These are phyloP conservation scores for Zaprionus lachaisei DNA, from an alignment of 1,140 invertebrate genomes.

Conservation along the genomic window DNA sequence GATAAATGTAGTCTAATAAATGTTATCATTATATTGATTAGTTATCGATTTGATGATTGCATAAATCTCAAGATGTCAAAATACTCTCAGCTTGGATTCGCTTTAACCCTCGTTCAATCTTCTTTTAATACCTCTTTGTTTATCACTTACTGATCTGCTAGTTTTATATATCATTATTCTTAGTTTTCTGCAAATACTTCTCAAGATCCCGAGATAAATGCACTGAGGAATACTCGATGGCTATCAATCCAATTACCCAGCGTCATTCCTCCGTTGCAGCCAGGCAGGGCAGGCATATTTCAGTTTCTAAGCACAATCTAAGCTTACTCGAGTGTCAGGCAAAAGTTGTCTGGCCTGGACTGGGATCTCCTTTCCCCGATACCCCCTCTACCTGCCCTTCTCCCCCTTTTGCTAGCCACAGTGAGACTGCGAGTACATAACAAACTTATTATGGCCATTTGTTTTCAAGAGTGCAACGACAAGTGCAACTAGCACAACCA, in stretches of 20 bases:
- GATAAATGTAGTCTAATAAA: no score
- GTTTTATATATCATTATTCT: background rate
- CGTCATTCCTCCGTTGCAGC: background rate
- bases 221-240: background rate
- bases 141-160: background rate
- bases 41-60: background rate
- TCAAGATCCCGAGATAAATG: background rate
- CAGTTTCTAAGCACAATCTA: background rate
- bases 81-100: background rate
- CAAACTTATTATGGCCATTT: constrained; percentile 76
- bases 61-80: background rate
- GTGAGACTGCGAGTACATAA: constrained; percentile 49
- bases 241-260: constrained; percentile 2
- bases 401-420: background rate
- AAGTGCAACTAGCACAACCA: constrained; percentile 5
- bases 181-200: background rate
- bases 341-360: no score
- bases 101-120: no score
- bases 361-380: no score
- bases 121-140: background rate
- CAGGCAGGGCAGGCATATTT: background rate
- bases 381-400: no score
- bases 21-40: background rate
- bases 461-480: constrained; percentile 46
- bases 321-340: constrained; percentile 11